phyloP scores from a whole-genome alignment of 2,888 invertebrate species.

The Drosophila colorata region DNA sequence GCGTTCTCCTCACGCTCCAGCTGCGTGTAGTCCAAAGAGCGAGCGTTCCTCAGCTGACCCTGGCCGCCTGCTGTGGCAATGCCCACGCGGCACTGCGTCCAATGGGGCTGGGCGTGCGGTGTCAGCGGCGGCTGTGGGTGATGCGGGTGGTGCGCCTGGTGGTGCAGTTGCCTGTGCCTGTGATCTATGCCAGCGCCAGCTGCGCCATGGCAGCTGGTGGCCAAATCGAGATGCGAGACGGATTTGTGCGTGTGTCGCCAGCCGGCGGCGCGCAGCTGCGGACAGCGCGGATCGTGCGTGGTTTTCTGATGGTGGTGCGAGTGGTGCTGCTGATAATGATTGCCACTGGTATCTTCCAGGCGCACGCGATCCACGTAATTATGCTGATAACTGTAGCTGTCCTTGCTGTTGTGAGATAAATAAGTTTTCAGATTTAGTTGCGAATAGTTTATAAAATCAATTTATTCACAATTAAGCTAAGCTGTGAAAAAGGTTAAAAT shows the following conservation, averaged over 20 bases:
- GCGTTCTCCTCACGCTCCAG: conserved; percentile 80
- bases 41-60: conserved; percentile 82
- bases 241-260: conserved; percentile 85
- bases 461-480: no score
- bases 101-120: conserved; percentile 74
- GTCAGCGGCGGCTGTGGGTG: conserved; percentile 45
- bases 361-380: conserved; percentile 86
- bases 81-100: conserved; percentile 75
- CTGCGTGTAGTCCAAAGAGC: conserved; percentile 84
- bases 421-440: neutral
- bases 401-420: conserved; percentile 71
- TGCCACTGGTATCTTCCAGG: conserved; percentile 75
- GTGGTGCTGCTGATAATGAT: conserved; percentile 40
- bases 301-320: conserved; percentile 30
- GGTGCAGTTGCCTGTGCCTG: conserved; percentile 39
- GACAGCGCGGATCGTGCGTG: conserved; percentile 71
- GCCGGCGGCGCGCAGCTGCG: conserved; percentile 83
- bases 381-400: conserved; percentile 81
- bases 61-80: conserved; percentile 24
- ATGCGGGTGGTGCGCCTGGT: conserved; percentile 40
- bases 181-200: conserved; percentile 80
- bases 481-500: no score
- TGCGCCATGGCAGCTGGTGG: conserved; percentile 84
- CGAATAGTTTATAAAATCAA: no score
- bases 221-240: conserved; percentile 87